phyloP scores from a whole-genome alignment of 2,797 vertebrate genomes.

The Allobates femoralis region DNA sequence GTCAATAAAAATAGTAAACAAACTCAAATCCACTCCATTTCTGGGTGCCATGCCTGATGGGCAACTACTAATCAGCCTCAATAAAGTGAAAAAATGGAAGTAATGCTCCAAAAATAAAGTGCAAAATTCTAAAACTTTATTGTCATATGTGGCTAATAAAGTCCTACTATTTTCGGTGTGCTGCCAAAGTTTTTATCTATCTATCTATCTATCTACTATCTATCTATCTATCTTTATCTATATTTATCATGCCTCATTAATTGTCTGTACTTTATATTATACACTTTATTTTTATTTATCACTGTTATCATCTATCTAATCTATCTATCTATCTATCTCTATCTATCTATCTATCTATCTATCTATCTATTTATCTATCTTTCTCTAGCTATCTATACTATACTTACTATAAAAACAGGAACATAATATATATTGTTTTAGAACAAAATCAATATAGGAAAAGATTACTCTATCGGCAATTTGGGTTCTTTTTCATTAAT shows the following conservation, averaged over 20 bases:
- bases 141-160: too few relatives aligned
- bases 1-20: neutral
- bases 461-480: neutral
- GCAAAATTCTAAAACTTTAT: too few relatives aligned
- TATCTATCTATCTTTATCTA: conserved; percentile 3
- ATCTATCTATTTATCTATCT: neutral
- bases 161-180: too few relatives aligned
- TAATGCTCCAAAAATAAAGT: too few relatives aligned
- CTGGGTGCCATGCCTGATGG: too few relatives aligned
- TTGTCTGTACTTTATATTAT: too few relatives aligned
- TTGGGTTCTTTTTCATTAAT: neutral
- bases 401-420: neutral
- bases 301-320: neutral
- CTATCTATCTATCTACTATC: conserved; percentile 2
- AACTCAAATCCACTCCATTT: too few relatives aligned
- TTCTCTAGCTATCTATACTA: neutral
- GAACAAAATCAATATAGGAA: neutral
- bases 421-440: neutral
- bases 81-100: too few relatives aligned
- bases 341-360: conserved; percentile 2
- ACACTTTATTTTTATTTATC: neutral
- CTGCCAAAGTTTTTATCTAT: neutral
- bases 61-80: too few relatives aligned
- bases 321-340: neutral
- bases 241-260: too few relatives aligned